Evolutionary conservation across 1,140 invertebrate genomes (phyloP), one percentile per base, ranked within the genome.

Genomic region (fruit fly (Drosophila melanogaster)): DNA sequence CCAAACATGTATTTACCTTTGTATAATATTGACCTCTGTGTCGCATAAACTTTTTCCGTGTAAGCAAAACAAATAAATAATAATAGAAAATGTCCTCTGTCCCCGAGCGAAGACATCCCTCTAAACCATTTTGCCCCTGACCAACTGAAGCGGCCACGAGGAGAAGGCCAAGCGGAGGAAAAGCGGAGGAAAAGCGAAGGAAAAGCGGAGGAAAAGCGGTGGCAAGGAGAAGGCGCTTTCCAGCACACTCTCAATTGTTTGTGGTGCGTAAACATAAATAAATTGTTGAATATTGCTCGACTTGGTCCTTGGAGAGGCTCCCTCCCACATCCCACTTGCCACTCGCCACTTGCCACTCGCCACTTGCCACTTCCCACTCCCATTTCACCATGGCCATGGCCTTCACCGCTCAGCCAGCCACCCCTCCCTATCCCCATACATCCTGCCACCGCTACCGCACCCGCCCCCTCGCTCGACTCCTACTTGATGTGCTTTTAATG

Each of bases 231-330:
- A 58, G 47, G 47, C 33, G 17, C 40, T 54, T 61, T 61, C 35
- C 62, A 43, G 44, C 64, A 64, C 60, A 51, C 64, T 67, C 64
- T 67, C 67, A 62, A 72, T 73, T 67, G 70, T 59, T 47, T 75
- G 74, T 51, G 72, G 69, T 61, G 58, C 53, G 50, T 70, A 71
- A 76, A 65, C 79, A 69, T 80, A 75, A 76, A 80, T 80, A 79
- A 73, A 78, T 80, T 76, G 59, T 76, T 70, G 65, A 80, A 80
- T 80, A 80, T 61, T 80, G 56, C 61, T 46, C 49, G 64, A 62
- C 64, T 67, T 22, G 54, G 70, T 77, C 51, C 69, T 54, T 58
- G 40, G 62, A 69, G 57, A 67, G 64, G 35, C 33, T 30, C 40
- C 60, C 12, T 12, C 22, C 12, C 15, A 1, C 17, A 10, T 1